Base-by-base conservation (phyloP, 2,113 vertebrate species). In the Pelecanus crispus region DNA sequence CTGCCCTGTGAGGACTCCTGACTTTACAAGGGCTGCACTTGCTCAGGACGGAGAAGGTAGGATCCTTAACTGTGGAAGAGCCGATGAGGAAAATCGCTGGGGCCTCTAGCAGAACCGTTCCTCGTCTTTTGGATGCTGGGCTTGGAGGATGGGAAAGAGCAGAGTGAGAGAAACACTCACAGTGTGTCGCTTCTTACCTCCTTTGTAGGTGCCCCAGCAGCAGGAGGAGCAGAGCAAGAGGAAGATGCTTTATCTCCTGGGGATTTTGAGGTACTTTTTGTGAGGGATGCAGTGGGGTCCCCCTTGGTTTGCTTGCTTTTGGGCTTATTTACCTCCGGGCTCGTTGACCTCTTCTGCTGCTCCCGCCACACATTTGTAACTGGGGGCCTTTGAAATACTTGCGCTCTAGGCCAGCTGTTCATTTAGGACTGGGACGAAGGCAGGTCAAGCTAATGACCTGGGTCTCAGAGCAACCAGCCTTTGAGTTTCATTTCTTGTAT, bases 261-360 rank as follows among this genome's bases (percentile, higher is more conserved):
- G 98, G 98, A 98, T 95, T 99, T 98, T 44, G 98, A 99, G 98
- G 99, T 99, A 94, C 25, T 71, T 19, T 73, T 11, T 66, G 25
- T 34, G 75, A 20, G 44, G 44, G 38, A 34, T 1, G 17, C 61
- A 28, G 49, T 28, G 21, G 36, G 49, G 36, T 28, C 13, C 49
- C 25, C 31, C 14, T 22, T 10, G 38, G 24, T 24, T 47, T 7
- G 2, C 29, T 55, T 55, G 40, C 49, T 55, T 40, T 49, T 19
- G 58, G 49, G 31, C 49, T 66, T n/a, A 12, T 17, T 28, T 66
- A 7, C 70, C 17, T 34, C 53, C 45, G 72, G 40, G 53, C 52
- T 74, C 7, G 1, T 44, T 58, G 72, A 44, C 7, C 7, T 45
- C n/a, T 32, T 9, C n/a, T 32, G 21, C 42, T 40, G 40, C 22